Evolutionary conservation across 2,888 invertebrate species (phyloP).

Genomic region (Eristalis arbustorum): DNA sequence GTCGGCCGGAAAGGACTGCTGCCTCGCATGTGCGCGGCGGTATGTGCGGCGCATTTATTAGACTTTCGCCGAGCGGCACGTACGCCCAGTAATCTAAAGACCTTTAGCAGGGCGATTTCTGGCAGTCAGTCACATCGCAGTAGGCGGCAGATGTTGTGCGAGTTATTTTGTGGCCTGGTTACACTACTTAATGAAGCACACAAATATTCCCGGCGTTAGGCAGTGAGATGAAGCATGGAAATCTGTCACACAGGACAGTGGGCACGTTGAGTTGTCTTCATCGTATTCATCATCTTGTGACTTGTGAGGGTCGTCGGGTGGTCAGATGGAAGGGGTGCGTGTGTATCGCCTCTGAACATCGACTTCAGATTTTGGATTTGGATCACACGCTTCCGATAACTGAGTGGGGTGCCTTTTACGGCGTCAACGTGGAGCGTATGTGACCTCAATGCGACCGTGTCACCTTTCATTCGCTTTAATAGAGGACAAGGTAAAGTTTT

Average conservation of each 20-base stretch:
- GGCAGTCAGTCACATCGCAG: not conserved
- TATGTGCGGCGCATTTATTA: constrained; percentile 36
- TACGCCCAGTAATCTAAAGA: constrained; percentile 29
- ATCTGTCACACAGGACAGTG: not conserved
- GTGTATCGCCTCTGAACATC: too few relatives aligned
- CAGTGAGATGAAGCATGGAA: not conserved
- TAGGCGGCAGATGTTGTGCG: constrained; percentile 14
- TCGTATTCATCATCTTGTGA: not conserved
- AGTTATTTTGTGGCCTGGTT: not conserved
- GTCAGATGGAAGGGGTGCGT: too few relatives aligned
- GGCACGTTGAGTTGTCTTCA: not conserved
- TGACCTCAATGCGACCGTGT: too few relatives aligned
- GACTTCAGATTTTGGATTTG: too few relatives aligned
- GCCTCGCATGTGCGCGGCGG: not conserved
- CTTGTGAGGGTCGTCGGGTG: too few relatives aligned
- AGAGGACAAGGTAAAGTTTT: too few relatives aligned
- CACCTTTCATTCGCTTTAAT: too few relatives aligned
- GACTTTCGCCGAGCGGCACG: constrained; percentile 35
- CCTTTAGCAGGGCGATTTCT: constrained; percentile 33
- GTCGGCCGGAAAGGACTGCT: not conserved
- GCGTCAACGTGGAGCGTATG: too few relatives aligned
- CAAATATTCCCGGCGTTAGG: not conserved
- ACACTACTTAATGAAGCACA: not conserved
- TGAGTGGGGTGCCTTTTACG: too few relatives aligned
- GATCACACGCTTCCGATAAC: too few relatives aligned